Evolutionary conservation across 2,888 invertebrate species (phyloP).

Genomic region (Blera fallax): DNA sequence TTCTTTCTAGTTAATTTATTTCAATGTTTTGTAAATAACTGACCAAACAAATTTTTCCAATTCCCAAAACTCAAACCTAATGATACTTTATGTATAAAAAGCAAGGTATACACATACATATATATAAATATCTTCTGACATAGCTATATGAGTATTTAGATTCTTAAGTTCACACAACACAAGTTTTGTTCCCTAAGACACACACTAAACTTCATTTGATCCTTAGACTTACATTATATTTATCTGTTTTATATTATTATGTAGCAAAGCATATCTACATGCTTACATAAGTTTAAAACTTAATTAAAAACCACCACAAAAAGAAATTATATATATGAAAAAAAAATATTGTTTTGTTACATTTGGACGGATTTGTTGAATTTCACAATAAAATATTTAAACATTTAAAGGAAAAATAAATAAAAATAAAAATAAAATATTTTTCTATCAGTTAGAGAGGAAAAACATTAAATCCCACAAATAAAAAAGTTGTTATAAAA

Average conservation of each 20-base stretch:
- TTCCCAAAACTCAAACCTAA: conserved; percentile 52
- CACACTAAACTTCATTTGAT: conserved; percentile 14
- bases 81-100: conserved; percentile 14
- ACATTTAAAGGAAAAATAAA: conserved; percentile 1
- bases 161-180: conserved; percentile 21
- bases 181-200: conserved; percentile 6
- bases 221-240: conserved; percentile 11
- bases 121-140: background rate
- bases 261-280: background rate
- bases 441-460: conserved; percentile 36
- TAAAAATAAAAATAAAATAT: conserved; percentile 44
- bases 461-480: conserved; percentile 1
- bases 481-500: conserved; percentile 52
- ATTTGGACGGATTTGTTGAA: conserved; percentile 50
- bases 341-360: conserved; percentile 48
- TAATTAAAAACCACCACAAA: conserved; percentile 10
- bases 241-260: conserved; percentile 20
- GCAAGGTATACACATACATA: background rate
- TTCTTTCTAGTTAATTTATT: background rate
- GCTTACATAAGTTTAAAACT: conserved; percentile 45
- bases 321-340: background rate
- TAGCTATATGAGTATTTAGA: conserved; percentile 33
- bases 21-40: conserved; percentile 51
- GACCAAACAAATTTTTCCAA: conserved; percentile 36
- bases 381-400: background rate